Conservation (phyloP, 2,888 invertebrate species). For the Agrochola macilenta region DNA sequence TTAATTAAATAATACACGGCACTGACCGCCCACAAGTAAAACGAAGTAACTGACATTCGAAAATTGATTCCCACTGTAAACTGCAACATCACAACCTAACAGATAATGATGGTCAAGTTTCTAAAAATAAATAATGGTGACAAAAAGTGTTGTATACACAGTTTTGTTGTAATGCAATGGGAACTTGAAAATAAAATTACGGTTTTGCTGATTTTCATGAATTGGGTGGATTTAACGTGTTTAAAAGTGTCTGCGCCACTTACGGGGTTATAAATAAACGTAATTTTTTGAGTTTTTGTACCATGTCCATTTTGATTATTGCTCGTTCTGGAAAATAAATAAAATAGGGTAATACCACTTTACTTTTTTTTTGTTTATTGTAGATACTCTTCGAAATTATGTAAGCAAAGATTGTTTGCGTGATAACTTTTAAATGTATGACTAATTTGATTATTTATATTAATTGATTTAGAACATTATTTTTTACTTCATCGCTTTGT, state of each 20-base stretch:
- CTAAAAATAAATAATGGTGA: conserved; percentile 29
- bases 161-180: conserved; percentile 19
- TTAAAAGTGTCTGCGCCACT: background rate
- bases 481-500: conserved; percentile 26
- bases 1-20: conserved; percentile 44
- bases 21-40: conserved; percentile 38
- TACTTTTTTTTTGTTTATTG: no score
- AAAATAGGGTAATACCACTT: background rate
- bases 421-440: conserved; percentile 22
- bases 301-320: background rate
- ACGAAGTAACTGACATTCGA: conserved; percentile 37
- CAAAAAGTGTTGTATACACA: conserved; percentile 16
- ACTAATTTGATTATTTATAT: conserved; percentile 22
- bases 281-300: background rate
- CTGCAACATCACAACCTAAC: conserved; percentile 17
- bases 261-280: background rate
- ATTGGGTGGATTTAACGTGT: background rate
- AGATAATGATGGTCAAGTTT: conserved; percentile 4
- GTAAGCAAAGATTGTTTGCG: conserved; percentile 20
- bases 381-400: no score
- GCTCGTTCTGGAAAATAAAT: background rate
- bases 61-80: conserved; percentile 42
- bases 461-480: conserved; percentile 35
- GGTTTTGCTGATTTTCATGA: conserved; percentile 13
- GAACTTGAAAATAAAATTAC: background rate